Evolutionary conservation across 92 coral and sea anemone species (phyloP).

Genomic region (Muricea muricata): DNA sequence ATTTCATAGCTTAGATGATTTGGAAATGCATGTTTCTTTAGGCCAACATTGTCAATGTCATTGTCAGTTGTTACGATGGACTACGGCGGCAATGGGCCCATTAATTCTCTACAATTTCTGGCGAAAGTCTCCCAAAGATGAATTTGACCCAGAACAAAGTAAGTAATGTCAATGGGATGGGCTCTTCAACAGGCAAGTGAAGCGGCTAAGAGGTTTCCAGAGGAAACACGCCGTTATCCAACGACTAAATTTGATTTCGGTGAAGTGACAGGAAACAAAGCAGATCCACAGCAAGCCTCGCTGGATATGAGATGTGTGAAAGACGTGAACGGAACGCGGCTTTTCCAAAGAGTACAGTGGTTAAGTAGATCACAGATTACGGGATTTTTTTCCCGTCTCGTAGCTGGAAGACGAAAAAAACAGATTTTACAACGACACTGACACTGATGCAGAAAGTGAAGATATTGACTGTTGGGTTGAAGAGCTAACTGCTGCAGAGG

Average conservation of each 20-base stretch:
- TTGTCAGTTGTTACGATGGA: conserved; percentile 43
- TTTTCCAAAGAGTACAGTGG: conserved; percentile 55
- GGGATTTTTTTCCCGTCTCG: conserved; percentile 56
- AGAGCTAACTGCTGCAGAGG: neutral
- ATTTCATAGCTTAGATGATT: conserved; percentile 28
- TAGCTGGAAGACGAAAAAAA: conserved; percentile 42
- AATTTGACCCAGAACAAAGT: too few species aligned
- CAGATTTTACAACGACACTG: neutral
- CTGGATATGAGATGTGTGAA: conserved; percentile 48
- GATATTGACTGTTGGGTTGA: neutral
- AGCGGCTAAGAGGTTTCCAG: conserved; percentile 24
- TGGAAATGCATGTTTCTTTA: conserved; percentile 41
- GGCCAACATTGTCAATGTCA: conserved; percentile 32
- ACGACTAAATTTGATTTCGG: conserved; percentile 37
- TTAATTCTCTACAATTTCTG: conserved; percentile 49
- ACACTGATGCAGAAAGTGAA: neutral
- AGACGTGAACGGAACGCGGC: conserved; percentile 30
- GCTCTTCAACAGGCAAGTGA: conserved; percentile 51
- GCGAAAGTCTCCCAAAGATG: conserved; percentile 23
- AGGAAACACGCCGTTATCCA: conserved; percentile 30
- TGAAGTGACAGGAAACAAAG: conserved; percentile 40
- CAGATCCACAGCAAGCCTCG: conserved; percentile 55
- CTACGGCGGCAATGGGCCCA: conserved; percentile 61
- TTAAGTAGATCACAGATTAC: conserved; percentile 48
- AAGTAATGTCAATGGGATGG: conserved; percentile 40